These are phyloP conservation scores for Endomychus coccineus DNA, from an alignment of 2,888 invertebrate genomes.

Conservation along the genomic window DNA sequence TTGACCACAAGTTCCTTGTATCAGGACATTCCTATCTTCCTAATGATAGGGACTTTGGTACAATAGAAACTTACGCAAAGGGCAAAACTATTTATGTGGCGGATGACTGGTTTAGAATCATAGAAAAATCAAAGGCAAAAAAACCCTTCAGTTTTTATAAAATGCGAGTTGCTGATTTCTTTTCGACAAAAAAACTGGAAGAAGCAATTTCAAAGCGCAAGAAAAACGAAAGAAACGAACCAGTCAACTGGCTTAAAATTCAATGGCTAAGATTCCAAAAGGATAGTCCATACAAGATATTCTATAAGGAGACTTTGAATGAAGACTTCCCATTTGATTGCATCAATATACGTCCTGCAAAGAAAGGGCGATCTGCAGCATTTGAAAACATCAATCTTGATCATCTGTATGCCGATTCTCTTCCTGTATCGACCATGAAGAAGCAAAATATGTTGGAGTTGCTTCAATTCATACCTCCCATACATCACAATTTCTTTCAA, in stretches of 20 bases:
- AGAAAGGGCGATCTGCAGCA: constrained; percentile 6
- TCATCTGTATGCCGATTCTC: constrained; percentile 6
- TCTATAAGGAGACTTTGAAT: constrained; percentile 18
- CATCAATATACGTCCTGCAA: constrained; percentile 11
- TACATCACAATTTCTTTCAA: constrained; percentile 16
- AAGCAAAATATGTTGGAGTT: constrained; percentile 21
- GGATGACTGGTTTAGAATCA: background rate
- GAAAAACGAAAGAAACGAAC: constrained; percentile 12
- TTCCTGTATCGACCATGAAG: constrained; percentile 13
- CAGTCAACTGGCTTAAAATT: constrained; percentile 21
- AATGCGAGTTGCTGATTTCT: constrained; percentile 18
- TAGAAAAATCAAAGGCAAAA: constrained; percentile 2
- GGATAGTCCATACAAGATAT: constrained; percentile 13
- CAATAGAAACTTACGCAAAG: too few species aligned
- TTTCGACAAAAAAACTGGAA: constrained; percentile 14
- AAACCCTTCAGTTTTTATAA: too few species aligned
- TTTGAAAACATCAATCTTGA: constrained; percentile 4
- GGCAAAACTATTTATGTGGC: too few species aligned
- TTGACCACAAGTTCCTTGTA: constrained; percentile 10
- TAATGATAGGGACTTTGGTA: constrained; percentile 17
- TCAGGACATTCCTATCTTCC: constrained; percentile 10
- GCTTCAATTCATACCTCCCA: constrained; percentile 19
- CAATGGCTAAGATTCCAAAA: constrained; percentile 19
- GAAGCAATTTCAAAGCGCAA: constrained; percentile 17
- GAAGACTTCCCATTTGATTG: constrained; percentile 15